Conservation (phyloP, 2,888 invertebrate genomes). For the Pyrgus malvae region DNA sequence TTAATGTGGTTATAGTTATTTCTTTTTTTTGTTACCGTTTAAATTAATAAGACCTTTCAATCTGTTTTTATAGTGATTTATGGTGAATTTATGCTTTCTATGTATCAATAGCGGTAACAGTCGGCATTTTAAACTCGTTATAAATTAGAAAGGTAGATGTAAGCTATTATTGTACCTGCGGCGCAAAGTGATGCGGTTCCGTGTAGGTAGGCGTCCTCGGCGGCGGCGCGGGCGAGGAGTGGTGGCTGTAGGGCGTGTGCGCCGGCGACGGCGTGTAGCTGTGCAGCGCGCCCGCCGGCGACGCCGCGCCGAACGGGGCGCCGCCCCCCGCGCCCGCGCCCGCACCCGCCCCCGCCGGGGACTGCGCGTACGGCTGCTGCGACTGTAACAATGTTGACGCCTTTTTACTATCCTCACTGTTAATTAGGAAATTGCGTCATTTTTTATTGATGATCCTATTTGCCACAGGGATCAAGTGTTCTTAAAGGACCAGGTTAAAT, state of each 20-base stretch:
- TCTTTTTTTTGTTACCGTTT: no score
- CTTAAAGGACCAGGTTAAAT: no score
- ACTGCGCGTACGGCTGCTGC: conserved; percentile 57
- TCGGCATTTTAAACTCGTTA: no score
- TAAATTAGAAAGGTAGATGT: no score
- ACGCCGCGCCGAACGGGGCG: conserved; percentile 61
- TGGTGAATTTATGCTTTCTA: no score
- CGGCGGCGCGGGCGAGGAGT: conserved; percentile 66
- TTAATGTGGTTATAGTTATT: no score
- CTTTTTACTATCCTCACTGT: not conserved
- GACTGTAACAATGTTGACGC: conserved; percentile 4
- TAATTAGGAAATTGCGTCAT: no score
- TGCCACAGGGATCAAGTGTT: no score
- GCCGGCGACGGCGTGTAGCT: conserved; percentile 70
- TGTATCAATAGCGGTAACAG: no score
- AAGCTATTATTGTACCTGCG: conserved; percentile 26
- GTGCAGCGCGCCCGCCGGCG: conserved; percentile 50
- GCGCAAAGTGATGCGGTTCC: conserved; percentile 41
- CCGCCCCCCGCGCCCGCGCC: conserved; percentile 36
- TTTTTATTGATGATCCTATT: no score
- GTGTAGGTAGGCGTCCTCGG: conserved; percentile 52
- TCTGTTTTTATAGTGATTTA: no score
- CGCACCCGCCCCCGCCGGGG: conserved; percentile 38
- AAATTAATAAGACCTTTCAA: no score
- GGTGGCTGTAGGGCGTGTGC: conserved; percentile 73